Evolutionary conservation across 92 coral and sea anemone genomes (phyloP), one percentile per base, ranked within the genome.

Genomic region (Epizoanthus rinbou): DNA sequence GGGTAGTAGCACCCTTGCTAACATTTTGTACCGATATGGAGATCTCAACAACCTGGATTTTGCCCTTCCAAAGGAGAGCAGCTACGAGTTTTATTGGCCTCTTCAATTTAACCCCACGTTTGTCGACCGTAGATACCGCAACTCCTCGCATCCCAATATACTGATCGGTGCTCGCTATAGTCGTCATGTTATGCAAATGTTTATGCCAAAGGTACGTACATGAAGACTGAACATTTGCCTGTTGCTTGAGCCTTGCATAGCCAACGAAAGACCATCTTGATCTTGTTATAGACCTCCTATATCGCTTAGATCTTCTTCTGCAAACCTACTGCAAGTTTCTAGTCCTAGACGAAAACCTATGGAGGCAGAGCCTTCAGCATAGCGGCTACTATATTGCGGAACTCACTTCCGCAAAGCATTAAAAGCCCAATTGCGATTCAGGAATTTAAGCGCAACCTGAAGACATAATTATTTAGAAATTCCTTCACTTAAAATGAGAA

Each of bases 51-150:
- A 90, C 66, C 89, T 94, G 74, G 90, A 92, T 33, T 91, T 96
- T 76, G 99, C 98, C 31, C 86, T 96, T 73, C 98, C 99, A 17
- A 96, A 96, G 56, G 89, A 85, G 54, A 62, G 68, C 52, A 88
- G 86, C 58, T 96, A 90, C 86, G 93, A 94, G 25, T 86, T 82
- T 47, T 96, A 93, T 79, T 92, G 98, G 96, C 99, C 99, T 17
- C 71, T 93, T 8, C 88, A 82, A 54, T 96, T 94, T 68, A 89
- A 94, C 79, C 96, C 99, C 15, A 94, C 97, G 64, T 96, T 91
- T 79, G 92, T 94, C 13, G 98, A 96, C 66, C 83, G 89, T 33
- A 88, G 82, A 75, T 92, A 82, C 35, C 69, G 86, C 18, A 91
- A 91, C 67, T 73, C 90, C 1, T 86, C 91, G 8, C 57, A 74